phyloP scores from a whole-genome alignment of 2,888 invertebrate species.

The Tanypteryx hageni region DNA sequence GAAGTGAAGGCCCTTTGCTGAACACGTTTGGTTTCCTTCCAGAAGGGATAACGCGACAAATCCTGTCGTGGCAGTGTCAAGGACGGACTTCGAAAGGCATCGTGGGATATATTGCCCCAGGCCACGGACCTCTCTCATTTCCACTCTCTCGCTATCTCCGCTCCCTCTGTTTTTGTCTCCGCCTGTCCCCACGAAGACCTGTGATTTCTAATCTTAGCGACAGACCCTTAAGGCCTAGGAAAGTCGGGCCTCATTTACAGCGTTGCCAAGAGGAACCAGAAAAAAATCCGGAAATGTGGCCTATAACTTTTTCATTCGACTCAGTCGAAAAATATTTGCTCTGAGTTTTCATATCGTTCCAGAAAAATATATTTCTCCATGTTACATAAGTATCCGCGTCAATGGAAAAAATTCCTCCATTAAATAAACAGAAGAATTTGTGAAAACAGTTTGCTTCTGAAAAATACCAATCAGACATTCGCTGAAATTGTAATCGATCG shows the following conservation, averaged over 20 bases:
- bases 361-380: too few species aligned
- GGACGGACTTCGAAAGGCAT: not conserved
- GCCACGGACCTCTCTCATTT: not conserved
- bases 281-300: not conserved
- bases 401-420: too few species aligned
- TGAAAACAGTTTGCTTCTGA: too few species aligned
- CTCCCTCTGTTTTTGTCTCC: not conserved
- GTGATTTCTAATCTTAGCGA: not conserved
- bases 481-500: too few species aligned
- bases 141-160: too few species aligned
- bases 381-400: too few species aligned
- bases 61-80: not conserved
- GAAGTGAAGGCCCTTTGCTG: not conserved
- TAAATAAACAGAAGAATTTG: too few species aligned
- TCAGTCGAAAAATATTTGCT: not conserved
- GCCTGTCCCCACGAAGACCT: not conserved
- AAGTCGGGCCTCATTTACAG: not conserved
- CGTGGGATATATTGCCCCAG: not conserved
- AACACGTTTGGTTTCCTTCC: not conserved
- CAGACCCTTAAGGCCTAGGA: not conserved
- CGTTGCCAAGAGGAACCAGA: conserved; percentile 17
- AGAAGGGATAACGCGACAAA: not conserved
- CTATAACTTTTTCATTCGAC: not conserved
- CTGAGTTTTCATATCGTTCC: not conserved
- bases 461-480: too few species aligned